A percentile compares a stretch with the other conserved stretches of the same genome.
Evolutionary conservation across 2,888 invertebrate species (phyloP).

Genomic region (Acanthopleura granulata): DNA sequence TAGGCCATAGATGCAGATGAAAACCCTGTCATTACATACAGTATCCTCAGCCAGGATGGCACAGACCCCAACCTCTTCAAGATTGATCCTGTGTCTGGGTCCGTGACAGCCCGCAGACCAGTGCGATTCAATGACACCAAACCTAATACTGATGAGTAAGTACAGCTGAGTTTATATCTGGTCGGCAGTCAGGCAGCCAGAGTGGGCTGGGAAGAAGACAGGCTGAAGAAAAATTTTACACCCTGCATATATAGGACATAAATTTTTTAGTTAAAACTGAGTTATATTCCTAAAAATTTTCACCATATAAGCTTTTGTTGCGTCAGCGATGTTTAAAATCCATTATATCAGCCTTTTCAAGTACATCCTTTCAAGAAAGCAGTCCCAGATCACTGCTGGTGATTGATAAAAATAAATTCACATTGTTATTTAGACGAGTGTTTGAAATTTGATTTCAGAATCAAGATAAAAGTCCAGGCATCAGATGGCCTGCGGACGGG

Average conservation of each 20-base stretch:
- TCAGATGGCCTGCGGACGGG: conserved; percentile 51
- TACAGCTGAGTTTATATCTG: conserved; percentile 24
- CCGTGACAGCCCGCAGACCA: conserved; percentile 59
- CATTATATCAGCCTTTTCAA: too few species aligned
- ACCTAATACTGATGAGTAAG: conserved; percentile 77
- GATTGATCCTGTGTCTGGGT: conserved; percentile 64
- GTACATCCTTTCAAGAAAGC: too few species aligned
- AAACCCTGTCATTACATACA: conserved; percentile 78
- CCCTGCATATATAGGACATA: too few species aligned
- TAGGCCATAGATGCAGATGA: conserved; percentile 85
- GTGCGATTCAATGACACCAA: conserved; percentile 78
- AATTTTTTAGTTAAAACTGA: too few species aligned
- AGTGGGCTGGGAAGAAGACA: too few species aligned
- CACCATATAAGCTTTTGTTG: too few species aligned
- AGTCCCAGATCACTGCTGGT: too few species aligned
- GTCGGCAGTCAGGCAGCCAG: too few species aligned
- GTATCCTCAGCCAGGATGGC: conserved; percentile 74
- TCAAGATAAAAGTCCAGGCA: conserved; percentile 47
- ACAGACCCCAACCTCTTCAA: conserved; percentile 58
- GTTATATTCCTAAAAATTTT: too few species aligned
- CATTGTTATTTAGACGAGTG: background rate
- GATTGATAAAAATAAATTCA: too few species aligned
- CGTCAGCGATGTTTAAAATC: too few species aligned
- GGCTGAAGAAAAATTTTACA: too few species aligned
- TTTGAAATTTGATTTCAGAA: conserved; percentile 63